Conservation (phyloP, 1,140 invertebrate genomes). For the Drosophila rhopaloa region DNA sequence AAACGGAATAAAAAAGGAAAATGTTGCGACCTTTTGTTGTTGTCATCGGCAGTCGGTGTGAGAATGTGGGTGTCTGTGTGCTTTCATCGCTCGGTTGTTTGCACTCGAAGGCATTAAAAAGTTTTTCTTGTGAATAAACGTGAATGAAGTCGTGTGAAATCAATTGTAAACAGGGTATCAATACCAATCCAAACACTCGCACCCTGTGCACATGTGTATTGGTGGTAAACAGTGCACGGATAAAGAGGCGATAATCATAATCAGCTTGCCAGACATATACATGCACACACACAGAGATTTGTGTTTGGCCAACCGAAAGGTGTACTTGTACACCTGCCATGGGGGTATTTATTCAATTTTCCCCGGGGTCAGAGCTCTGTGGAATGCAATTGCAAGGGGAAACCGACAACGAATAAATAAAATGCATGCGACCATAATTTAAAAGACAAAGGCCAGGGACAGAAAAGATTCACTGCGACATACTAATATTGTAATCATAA, state of each 20-base stretch:
- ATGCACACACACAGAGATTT: background rate
- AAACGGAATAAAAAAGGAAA: slow-evolving; percentile 29
- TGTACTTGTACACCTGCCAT: slow-evolving; percentile 24
- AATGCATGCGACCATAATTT: slow-evolving; percentile 65
- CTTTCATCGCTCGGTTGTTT: slow-evolving; percentile 64
- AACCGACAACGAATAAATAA: slow-evolving; percentile 63
- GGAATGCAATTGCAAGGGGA: slow-evolving; percentile 46
- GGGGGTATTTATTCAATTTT: slow-evolving; percentile 16
- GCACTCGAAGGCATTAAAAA: slow-evolving; percentile 76
- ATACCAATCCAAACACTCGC: slow-evolving; percentile 59
- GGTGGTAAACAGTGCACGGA: slow-evolving; percentile 21
- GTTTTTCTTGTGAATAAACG: slow-evolving; percentile 72
- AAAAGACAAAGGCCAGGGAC: slow-evolving; percentile 59
- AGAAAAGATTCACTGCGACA: slow-evolving; percentile 71
- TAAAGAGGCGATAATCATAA: slow-evolving; percentile 71
- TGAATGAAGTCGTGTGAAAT: slow-evolving; percentile 77
- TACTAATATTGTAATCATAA: slow-evolving; percentile 83
- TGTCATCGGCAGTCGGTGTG: slow-evolving; percentile 7
- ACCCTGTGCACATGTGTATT: slow-evolving; percentile 11
- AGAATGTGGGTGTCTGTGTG: slow-evolving; percentile 31
- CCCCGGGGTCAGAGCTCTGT: background rate
- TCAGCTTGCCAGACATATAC: slow-evolving; percentile 39
- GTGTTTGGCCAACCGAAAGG: slow-evolving; percentile 10
- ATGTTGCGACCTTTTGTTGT: slow-evolving; percentile 45
- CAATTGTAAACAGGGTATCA: slow-evolving; percentile 78